Evolutionary conservation across 2,113 vertebrate genomes (phyloP).

Genomic region (Oryzias melastigma): DNA sequence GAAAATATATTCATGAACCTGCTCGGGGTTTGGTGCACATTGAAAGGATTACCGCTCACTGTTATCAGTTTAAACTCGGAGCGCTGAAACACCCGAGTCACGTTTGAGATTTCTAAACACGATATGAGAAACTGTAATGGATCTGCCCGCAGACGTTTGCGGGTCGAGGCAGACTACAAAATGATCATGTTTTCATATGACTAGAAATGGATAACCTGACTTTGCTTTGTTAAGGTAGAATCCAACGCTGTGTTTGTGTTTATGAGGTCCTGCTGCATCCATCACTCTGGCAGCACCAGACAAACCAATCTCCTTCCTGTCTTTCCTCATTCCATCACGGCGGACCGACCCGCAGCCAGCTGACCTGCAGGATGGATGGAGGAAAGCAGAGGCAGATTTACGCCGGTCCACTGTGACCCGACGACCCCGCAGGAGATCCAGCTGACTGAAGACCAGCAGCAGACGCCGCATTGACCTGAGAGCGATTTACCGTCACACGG

Average conservation of each 20-base stretch:
- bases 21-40: no score
- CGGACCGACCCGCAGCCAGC: slow-evolving; percentile 29
- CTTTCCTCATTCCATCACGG: slow-evolving; percentile 56
- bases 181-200: slow-evolving; percentile 31
- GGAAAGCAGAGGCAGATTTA: slow-evolving; percentile 14
- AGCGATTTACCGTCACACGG: no score
- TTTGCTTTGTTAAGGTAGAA: slow-evolving; percentile 48
- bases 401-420: neutral
- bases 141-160: no score
- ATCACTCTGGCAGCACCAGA: slow-evolving; percentile 55
- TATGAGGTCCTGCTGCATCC: slow-evolving; percentile 48
- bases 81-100: no score
- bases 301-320: slow-evolving; percentile 66
- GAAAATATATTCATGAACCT: no score
- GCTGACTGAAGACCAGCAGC: no score
- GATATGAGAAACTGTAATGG: no score
- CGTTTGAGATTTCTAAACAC: no score
- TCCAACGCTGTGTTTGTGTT: slow-evolving; percentile 40
- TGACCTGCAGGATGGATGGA: slow-evolving; percentile 15
- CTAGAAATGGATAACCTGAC: slow-evolving; percentile 63
- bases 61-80: no score
- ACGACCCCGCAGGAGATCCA: neutral
- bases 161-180: slow-evolving; percentile 3
- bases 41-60: no score
- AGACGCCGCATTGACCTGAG: no score